Conservation (phyloP, 1,140 invertebrate genomes). For the Dysdera silvatica region DNA sequence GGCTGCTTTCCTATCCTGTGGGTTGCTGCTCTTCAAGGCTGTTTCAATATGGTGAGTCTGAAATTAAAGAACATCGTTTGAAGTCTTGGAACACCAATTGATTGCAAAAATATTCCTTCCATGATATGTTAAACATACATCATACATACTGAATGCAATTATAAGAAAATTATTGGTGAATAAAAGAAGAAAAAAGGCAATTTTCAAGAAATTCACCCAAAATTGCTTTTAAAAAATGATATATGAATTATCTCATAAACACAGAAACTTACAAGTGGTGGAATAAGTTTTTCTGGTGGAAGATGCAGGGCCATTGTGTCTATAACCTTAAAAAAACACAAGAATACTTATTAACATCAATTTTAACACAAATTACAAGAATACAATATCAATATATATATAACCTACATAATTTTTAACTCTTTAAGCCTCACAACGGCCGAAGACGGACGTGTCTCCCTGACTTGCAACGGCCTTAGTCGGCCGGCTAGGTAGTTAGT, state of each 20-base stretch:
- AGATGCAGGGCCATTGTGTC: conserved; percentile 67
- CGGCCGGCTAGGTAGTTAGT: too few species aligned
- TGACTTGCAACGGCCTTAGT: too few species aligned
- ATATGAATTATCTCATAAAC: conserved; percentile 16
- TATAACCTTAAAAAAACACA: conserved; percentile 48
- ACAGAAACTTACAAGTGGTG: conserved; percentile 53
- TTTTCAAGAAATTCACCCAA: background rate
- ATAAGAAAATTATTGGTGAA: background rate
- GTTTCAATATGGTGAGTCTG: conserved; percentile 56
- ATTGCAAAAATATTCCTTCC: background rate
- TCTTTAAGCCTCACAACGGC: too few species aligned
- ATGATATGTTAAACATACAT: background rate
- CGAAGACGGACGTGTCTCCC: too few species aligned
- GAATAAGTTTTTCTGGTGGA: conserved; percentile 66
- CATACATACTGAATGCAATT: background rate
- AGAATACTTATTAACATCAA: background rate
- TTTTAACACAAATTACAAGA: background rate
- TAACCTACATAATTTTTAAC: too few species aligned
- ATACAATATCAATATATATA: too few species aligned
- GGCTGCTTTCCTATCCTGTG: conserved; percentile 58
- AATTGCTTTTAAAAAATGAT: background rate
- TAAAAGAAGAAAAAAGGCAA: background rate
- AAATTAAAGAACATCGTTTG: conserved; percentile 28
- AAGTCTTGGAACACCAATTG: background rate
- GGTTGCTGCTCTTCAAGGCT: conserved; percentile 51